Conservation (phyloP, 2,888 invertebrate species). For the Agriopis marginaria region DNA sequence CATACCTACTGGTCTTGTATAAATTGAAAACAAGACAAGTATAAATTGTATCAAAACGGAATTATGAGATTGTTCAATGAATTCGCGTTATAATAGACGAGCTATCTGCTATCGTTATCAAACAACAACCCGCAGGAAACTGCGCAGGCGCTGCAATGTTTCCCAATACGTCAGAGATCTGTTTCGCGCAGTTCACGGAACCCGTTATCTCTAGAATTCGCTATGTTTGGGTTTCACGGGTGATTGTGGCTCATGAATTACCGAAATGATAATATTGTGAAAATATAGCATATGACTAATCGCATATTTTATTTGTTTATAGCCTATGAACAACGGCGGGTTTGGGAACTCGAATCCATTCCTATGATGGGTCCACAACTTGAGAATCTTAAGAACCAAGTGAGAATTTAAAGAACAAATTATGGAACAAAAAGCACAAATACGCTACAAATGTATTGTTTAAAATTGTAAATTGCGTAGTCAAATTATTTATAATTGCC, state of each 20-base stretch:
- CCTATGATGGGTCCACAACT: conserved; percentile 65
- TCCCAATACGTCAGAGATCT: conserved; percentile 44
- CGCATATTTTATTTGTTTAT: conserved; percentile 50
- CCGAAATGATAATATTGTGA: conserved; percentile 24
- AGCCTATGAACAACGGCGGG: conserved; percentile 74
- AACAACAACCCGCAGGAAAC: conserved; percentile 53
- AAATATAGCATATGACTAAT: conserved; percentile 32
- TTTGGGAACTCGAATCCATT: conserved; percentile 80
- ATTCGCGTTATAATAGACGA: background rate
- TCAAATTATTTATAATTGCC: conserved; percentile 68
- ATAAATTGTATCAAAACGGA: too few species aligned
- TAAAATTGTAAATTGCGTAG: conserved; percentile 60
- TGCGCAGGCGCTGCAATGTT: conserved; percentile 43
- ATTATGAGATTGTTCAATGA: background rate
- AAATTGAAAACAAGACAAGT: too few species aligned
- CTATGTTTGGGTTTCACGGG: conserved; percentile 36
- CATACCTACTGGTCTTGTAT: too few species aligned
- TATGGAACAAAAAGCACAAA: conserved; percentile 80
- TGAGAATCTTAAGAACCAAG: conserved; percentile 55
- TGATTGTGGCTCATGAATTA: conserved; percentile 41
- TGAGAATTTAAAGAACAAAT: conserved; percentile 70
- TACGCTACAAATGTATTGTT: conserved; percentile 71
- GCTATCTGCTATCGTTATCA: conserved; percentile 32
- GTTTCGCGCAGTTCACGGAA: conserved; percentile 53
- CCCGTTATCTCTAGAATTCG: conserved; percentile 49